Conservation (phyloP, 2,888 invertebrate genomes). For the Dasysyrphus albostriatus region DNA sequence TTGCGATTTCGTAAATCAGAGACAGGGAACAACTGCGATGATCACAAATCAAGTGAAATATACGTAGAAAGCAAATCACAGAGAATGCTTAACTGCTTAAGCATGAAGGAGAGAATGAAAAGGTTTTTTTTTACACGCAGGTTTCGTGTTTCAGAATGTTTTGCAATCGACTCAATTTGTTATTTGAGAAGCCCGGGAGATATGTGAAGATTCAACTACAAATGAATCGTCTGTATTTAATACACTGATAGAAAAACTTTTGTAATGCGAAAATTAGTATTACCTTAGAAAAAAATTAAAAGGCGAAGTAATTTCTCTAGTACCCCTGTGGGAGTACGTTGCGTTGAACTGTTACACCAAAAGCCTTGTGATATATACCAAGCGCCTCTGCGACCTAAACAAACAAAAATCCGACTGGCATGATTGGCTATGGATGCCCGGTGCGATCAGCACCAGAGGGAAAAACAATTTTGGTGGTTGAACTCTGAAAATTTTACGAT, state of each 20-base stretch:
- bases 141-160: conserved; percentile 75
- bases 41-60: conserved; percentile 70
- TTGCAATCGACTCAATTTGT: conserved; percentile 75
- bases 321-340: too few relatives aligned
- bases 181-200: conserved; percentile 63
- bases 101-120: conserved; percentile 53
- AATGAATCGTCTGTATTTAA: neutral
- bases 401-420: too few relatives aligned
- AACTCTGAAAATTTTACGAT: too few relatives aligned
- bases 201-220: conserved; percentile 16
- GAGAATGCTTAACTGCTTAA: conserved; percentile 45
- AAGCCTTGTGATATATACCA: too few relatives aligned
- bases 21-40: conserved; percentile 61
- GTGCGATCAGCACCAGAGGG: too few relatives aligned
- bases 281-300: too few relatives aligned
- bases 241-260: neutral
- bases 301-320: too few relatives aligned
- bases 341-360: too few relatives aligned
- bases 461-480: too few relatives aligned
- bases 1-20: conserved; percentile 75
- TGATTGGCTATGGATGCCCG: too few relatives aligned
- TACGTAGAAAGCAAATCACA: conserved; percentile 48
- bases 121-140: conserved; percentile 54
- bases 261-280: too few relatives aligned
- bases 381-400: too few relatives aligned